Conservation (phyloP, 2,113 vertebrate species). For the Blennius ocellaris region DNA sequence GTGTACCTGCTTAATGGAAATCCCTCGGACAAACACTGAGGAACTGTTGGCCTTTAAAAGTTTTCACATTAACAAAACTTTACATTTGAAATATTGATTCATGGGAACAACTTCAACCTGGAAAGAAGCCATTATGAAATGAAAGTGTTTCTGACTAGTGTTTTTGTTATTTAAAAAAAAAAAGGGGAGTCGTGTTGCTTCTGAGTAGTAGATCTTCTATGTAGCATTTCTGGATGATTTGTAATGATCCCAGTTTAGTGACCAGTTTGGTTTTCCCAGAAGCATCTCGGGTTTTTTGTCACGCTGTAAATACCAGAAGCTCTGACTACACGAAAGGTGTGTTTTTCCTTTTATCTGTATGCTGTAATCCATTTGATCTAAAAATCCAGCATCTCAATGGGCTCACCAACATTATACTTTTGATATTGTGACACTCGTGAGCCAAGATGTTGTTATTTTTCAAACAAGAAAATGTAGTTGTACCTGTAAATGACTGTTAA, state of each 20-base stretch:
- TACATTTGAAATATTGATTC: no score
- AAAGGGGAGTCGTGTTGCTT: slow-evolving; percentile 24
- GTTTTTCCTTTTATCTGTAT: no score
- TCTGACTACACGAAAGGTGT: no score
- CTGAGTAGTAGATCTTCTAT: slow-evolving; percentile 42
- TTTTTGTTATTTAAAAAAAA: neutral
- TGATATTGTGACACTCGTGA: neutral
- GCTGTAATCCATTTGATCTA: no score
- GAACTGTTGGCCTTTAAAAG: slow-evolving; percentile 1
- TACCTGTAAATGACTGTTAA: neutral
- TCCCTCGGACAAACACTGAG: slow-evolving; percentile 7
- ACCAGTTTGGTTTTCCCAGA: slow-evolving; percentile 29
- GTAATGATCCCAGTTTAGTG: slow-evolving; percentile 24
- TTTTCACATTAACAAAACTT: no score
- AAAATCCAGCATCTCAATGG: neutral
- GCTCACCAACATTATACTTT: neutral
- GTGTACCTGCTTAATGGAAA: slow-evolving; percentile 16
- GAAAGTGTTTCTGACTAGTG: neutral
- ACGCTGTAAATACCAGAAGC: neutral
- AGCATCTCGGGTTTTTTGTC: slow-evolving; percentile 13
- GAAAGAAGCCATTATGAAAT: slow-evolving; percentile 6
- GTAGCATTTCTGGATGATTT: slow-evolving; percentile 62
- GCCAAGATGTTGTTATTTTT: neutral
- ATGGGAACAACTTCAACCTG: neutral
- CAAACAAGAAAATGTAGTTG: neutral